Conservation (phyloP, 2,888 invertebrate genomes). For the Ichneumon xanthorius region DNA sequence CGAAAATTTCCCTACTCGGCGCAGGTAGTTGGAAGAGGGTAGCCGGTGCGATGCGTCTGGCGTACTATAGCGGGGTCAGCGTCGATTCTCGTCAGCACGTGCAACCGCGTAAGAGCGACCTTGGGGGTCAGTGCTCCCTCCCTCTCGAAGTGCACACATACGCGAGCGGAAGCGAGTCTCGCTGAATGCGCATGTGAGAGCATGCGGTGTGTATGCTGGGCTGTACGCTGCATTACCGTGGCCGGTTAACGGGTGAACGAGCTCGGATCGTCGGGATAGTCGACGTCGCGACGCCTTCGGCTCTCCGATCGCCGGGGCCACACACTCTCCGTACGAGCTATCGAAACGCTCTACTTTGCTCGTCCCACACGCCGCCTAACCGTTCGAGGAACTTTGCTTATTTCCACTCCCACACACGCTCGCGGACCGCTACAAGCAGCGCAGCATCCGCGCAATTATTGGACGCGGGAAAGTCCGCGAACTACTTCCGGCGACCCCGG, state of each 20-base stretch:
- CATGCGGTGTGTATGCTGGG: neutral
- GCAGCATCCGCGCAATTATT: slow-evolving; percentile 54
- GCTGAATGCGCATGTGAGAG: slow-evolving; percentile 12
- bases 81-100: slow-evolving; percentile 80
- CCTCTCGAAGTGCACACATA: slow-evolving; percentile 48
- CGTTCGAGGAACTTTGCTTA: neutral
- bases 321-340: neutral
- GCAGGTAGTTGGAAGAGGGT: slow-evolving; percentile 8
- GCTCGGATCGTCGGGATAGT: slow-evolving; percentile 44
- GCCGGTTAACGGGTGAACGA: slow-evolving; percentile 23
- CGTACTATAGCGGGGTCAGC: slow-evolving; percentile 69
- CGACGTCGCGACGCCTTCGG: slow-evolving; percentile 22
- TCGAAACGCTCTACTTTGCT: neutral
- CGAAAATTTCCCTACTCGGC: neutral
- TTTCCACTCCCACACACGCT: slow-evolving; percentile 28
- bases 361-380: neutral
- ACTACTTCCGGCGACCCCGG: slow-evolving; percentile 29
- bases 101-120: slow-evolving; percentile 82
- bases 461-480: slow-evolving; percentile 38
- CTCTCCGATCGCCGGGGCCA: slow-evolving; percentile 2
- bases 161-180: slow-evolving; percentile 3
- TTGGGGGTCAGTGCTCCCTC: slow-evolving; percentile 81
- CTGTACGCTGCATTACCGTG: slow-evolving; percentile 2
- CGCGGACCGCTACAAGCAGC: neutral
- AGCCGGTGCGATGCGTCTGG: slow-evolving; percentile 1